phyloP scores from a whole-genome alignment of 2,797 vertebrate species.

The Enteromius mattozi region DNA sequence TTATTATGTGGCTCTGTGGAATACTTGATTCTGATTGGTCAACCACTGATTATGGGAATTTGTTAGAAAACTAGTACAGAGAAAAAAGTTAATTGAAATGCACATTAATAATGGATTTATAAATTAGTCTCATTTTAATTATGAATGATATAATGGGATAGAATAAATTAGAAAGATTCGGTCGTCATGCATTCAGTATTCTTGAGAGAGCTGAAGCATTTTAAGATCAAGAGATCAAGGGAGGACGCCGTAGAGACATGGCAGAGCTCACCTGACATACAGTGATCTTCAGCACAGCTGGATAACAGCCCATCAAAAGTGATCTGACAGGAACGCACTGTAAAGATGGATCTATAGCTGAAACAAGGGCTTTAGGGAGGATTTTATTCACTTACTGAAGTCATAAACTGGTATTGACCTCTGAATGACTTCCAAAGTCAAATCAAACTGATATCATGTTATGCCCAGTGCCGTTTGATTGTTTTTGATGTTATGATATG shows the following conservation, averaged over 20 bases:
- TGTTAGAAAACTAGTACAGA: not conserved
- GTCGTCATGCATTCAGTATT: constrained; percentile 13
- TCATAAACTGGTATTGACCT: not conserved
- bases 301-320: constrained; percentile 61
- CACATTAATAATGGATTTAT: not conserved
- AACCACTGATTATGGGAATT: not conserved
- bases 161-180: not conserved
- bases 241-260: constrained; percentile 50
- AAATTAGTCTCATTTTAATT: not conserved
- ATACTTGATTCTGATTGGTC: not conserved
- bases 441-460: not conserved
- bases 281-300: constrained; percentile 48
- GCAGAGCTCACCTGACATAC: constrained; percentile 36
- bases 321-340: constrained; percentile 13
- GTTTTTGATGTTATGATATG: not conserved
- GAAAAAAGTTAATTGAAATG: not conserved
- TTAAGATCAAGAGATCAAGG: constrained; percentile 62
- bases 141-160: not conserved
- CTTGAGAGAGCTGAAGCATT: constrained; percentile 26
- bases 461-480: not conserved
- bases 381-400: not conserved
- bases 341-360: constrained; percentile 8
- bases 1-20: not conserved
- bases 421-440: constrained; percentile 6
- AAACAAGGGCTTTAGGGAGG: constrained; percentile 12